Evolutionary conservation across 1,140 invertebrate genomes (phyloP), one percentile per base, ranked within the genome.

Genomic region (Colletes gigas): DNA sequence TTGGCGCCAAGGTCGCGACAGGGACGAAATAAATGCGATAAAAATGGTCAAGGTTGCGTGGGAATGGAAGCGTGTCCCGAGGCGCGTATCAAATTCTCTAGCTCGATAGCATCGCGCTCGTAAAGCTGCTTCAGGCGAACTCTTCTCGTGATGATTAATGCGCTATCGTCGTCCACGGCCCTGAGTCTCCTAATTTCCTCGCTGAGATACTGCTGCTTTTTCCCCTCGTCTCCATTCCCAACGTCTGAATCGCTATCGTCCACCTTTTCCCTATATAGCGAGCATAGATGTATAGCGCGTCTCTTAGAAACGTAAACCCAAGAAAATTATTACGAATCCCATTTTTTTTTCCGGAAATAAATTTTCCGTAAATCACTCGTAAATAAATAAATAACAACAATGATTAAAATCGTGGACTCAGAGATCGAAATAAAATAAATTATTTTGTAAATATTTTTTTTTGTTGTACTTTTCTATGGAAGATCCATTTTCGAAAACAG

Each of bases 61-160:
- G 77, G 70, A 80, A 83, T 41, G 70, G 77, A 83, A 77, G 67
- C 68, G 68, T 82, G 77, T 67, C 79, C 82, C 63, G 72, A 15
- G 50, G 63, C 67, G 9, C 73, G 73, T 7, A 82, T 30, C 10
- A 59, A 77, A 50, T 82, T 82, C 77, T 82, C 82, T 68, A 67
- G 47, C n/a, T 83, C 63, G 21, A 77, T 68, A 17, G 55, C 50
- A 1, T 83, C 82, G 21, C 39, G 19, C 41, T 82, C 63, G 12
- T 72, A 63, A 44, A 83, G 68, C 12, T 5, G 66, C 60, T 39
- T 71, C 14, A 83, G 30, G 44, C 78, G 82, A 39, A 19, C 50
- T 72, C 68, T 83, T 63, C 79, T 83, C 14, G 55, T 41, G 10
- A 6, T 17, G 50, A 69, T 70, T 41, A 41, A 70, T 41, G 66